Evolutionary conservation across 2,113 vertebrate species (phyloP).

Genomic region (Equus quagga): DNA sequence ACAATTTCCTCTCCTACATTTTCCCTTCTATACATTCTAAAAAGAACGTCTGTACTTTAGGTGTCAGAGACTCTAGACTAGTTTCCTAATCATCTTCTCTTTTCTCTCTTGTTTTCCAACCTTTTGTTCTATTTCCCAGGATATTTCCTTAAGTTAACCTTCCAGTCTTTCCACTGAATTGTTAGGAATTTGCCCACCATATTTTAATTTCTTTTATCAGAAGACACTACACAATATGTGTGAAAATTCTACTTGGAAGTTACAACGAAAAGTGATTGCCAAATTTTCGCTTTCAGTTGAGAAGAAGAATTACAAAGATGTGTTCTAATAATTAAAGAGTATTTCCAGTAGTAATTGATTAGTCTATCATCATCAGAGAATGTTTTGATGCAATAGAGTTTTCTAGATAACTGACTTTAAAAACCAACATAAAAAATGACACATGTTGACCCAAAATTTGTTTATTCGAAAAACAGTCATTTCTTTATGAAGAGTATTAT

Average conservation of each 20-base stretch:
- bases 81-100: not conserved
- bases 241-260: not conserved
- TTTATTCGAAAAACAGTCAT: not conserved
- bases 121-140: not conserved
- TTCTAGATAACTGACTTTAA: not conserved
- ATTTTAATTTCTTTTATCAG: not conserved
- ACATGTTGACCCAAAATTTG: not conserved
- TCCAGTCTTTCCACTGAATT: not conserved
- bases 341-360: not conserved
- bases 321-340: not conserved
- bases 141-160: not conserved
- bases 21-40: not conserved
- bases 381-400: not conserved
- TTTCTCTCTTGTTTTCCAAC: not conserved
- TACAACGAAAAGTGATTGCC: not conserved
- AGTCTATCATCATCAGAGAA: not conserved
- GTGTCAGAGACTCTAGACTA: not conserved
- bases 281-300: not conserved
- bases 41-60: not conserved
- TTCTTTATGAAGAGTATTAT: not conserved
- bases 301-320: not conserved
- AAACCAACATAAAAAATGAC: not conserved
- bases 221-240: not conserved
- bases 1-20: not conserved
- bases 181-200: not conserved